Base-by-base conservation (phyloP, 2,113 vertebrate species). In the Chaetorhynchus papuensis region DNA sequence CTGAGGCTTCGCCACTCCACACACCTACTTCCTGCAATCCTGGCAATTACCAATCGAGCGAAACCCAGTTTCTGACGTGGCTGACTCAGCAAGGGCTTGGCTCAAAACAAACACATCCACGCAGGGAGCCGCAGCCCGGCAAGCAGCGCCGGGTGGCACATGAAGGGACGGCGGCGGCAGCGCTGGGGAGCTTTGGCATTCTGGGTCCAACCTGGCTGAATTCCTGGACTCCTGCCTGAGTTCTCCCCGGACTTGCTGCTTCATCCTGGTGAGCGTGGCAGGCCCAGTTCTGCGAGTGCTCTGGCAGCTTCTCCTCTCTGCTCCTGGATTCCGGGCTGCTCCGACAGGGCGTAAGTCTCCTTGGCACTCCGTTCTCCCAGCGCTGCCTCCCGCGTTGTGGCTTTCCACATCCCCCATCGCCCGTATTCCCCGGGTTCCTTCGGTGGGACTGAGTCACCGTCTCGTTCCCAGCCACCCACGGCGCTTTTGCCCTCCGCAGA, bases 11-110 rank as follows among this genome's bases (percentile, higher is more conserved):
- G 78, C 96, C 45, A 27, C 61, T 94, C 93, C 59, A 65, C 96
- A 94, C 79, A 90, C 87, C 74, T 97, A 88, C 96, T 97, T 97
- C 97, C 97, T 97, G 96, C 95, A 96, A 96, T 87, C 95, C 91
- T 75, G 89, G 94, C 97, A 98, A 97, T 98, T 98, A 97, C 93
- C 97, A 96, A 82, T 56, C 45, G 93, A 85, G 74, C 54, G 97
- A 97, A 97, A 91, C 97, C 95, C 45, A 8, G 97, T 92, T 97
- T 93, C 97, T 97, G 95, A 98, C 96, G 95, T 97, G 97, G 93
- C 96, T 98, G 98, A 98, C 96, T 98, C 98, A 98, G 94, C 95
- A 94, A 96, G 97, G 97, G 97, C 93, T 97, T 93, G 97, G 96
- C 98, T 97, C 94, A 94, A 96, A 97, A 98, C 96, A 97, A 97